Conservation (phyloP, 2,888 invertebrate species). For the Ennomos quercinarius region DNA sequence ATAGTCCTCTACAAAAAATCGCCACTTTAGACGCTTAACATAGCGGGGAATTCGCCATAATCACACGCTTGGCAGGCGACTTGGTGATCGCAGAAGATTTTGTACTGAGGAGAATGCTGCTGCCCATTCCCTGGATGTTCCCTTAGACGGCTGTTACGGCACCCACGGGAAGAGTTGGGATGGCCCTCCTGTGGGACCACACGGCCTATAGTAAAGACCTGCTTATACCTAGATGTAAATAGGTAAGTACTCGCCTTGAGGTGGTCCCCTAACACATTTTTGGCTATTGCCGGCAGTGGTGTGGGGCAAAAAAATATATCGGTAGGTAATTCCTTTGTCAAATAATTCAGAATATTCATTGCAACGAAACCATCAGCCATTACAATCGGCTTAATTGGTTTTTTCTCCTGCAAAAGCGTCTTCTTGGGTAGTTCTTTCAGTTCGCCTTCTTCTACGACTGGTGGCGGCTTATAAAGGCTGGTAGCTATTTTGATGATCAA, state of each 20-base stretch:
- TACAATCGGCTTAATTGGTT: constrained; percentile 57
- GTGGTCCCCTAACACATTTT: constrained; percentile 60
- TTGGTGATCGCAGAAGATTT: no score
- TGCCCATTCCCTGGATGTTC: no score
- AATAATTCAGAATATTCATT: constrained; percentile 59
- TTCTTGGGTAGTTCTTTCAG: constrained; percentile 17
- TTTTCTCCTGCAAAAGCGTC: constrained; percentile 6
- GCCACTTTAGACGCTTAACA: no score
- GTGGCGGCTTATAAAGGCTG: constrained; percentile 48
- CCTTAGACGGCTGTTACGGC: no score
- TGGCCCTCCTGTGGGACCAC: no score
- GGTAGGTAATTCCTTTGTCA: constrained; percentile 46
- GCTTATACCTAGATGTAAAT: no score
- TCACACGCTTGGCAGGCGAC: no score
- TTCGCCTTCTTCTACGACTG: constrained; percentile 25
- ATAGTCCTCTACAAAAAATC: no score
- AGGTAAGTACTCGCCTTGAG: constrained; percentile 50
- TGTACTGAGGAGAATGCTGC: no score
- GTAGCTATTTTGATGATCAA: constrained; percentile 68
- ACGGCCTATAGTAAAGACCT: no score
- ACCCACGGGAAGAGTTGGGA: no score
- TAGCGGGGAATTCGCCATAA: no score
- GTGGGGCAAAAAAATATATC: constrained; percentile 66
- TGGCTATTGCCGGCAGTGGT: constrained; percentile 57
- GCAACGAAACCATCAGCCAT: constrained; percentile 69